Conservation (phyloP, 2,113 vertebrate genomes). For the Hucho hucho region DNA sequence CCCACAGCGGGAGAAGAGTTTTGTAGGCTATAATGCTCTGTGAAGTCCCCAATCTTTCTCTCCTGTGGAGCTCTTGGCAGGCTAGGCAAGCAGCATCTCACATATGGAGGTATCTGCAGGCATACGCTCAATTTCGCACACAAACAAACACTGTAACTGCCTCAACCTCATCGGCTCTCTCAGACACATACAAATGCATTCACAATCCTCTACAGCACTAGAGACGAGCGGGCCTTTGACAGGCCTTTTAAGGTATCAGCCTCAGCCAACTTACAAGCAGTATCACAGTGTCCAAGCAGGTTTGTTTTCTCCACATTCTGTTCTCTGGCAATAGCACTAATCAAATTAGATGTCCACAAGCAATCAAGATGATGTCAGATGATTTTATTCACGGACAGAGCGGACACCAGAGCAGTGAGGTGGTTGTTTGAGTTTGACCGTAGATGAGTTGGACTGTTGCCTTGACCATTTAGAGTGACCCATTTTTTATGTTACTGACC, state of each 20-base stretch:
- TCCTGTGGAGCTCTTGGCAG: not conserved
- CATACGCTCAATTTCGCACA: not conserved
- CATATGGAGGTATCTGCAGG: not conserved
- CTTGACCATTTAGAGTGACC: not conserved
- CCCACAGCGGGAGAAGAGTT: slow-evolving; percentile 26
- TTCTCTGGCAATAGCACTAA: slow-evolving; percentile 6
- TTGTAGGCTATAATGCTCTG: slow-evolving; percentile 18
- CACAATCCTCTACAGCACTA: not conserved
- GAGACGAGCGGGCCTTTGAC: not conserved
- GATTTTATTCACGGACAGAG: not conserved
- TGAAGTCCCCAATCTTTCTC: not conserved
- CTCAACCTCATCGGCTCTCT: not conserved
- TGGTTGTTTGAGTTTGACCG: not conserved
- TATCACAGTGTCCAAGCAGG: not conserved
- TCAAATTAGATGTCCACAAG: slow-evolving; percentile 9
- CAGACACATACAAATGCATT: not conserved
- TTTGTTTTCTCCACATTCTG: not conserved
- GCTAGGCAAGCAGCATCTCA: not conserved
- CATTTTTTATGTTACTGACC: too few relatives aligned
- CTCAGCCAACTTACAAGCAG: not conserved
- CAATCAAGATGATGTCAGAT: slow-evolving; percentile 18
- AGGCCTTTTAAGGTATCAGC: not conserved
- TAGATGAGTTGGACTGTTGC: not conserved
- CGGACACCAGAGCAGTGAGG: not conserved
- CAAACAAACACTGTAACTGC: not conserved